Percentiles rank a stretch among this genome's conserved stretches.
phyloP scores from a whole-genome alignment of 2,888 invertebrate species.

The Lithophane ornitopus region DNA sequence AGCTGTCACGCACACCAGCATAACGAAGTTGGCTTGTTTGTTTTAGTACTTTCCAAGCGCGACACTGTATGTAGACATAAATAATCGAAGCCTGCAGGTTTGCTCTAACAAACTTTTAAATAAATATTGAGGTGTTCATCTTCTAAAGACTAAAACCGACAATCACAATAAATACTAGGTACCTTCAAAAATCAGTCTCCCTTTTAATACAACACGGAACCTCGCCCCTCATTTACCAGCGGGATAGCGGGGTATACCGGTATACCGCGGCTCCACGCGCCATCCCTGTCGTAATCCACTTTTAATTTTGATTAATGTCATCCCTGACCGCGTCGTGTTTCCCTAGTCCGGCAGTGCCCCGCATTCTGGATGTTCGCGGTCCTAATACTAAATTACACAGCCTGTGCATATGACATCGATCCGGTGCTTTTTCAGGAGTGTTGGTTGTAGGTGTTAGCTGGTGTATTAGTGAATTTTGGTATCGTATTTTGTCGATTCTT shows the following conservation, averaged over 20 bases:
- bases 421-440: slow-evolving; percentile 26
- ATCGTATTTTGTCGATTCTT: not conserved
- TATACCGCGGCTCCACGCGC: slow-evolving; percentile 68
- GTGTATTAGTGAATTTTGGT: not conserved
- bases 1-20: too few relatives aligned
- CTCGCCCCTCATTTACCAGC: slow-evolving; percentile 48
- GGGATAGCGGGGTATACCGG: slow-evolving; percentile 67
- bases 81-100: not conserved
- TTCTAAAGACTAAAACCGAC: not conserved
- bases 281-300: slow-evolving; percentile 81
- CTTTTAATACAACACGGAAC: slow-evolving; percentile 45
- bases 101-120: not conserved
- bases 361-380: slow-evolving; percentile 55
- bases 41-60: too few relatives aligned
- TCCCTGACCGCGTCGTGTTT: slow-evolving; percentile 67
- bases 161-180: slow-evolving; percentile 29
- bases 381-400: slow-evolving; percentile 69
- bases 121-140: not conserved
- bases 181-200: slow-evolving; percentile 36
- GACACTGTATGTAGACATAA: too few relatives aligned
- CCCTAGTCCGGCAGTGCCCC: slow-evolving; percentile 37
- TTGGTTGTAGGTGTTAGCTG: not conserved
- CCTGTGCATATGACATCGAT: slow-evolving; percentile 42
- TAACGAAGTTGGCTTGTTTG: too few relatives aligned
- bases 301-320: slow-evolving; percentile 90